Base-by-base conservation (phyloP, 2,113 vertebrate genomes). In the Tauraco erythrolophus region DNA sequence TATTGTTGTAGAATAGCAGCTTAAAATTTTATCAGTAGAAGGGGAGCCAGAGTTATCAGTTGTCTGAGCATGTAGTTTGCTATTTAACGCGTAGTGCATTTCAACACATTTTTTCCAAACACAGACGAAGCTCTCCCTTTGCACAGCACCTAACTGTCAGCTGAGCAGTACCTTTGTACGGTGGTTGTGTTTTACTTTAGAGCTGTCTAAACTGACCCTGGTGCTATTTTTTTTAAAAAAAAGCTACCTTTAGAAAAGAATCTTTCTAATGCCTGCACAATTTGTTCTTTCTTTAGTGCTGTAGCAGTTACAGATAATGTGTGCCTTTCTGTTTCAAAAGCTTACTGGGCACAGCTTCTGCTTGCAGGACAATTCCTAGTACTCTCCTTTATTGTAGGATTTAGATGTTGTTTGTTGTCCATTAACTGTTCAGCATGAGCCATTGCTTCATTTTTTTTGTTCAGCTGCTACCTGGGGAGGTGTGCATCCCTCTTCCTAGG, bases 1-100 rank as follows among this genome's bases (percentile, higher is more conserved):
- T 75, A 58, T 45, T 86, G 10, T 62, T 92, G 37, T 79, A 27
- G 43, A 82, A 76, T 24, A 79, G 33, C 82, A 78, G n/a, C 65
- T 85, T 85, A 57, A 88, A 82, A 58, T 57, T 56, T 89, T 96
- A 78, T 82, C 64, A 58, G 70, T 37, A 57, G 70, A 54, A 79
- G 18, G 41, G 58, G 37, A 85, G 37, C 27, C 85, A 79, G 69
- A 66, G n/a, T 79, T 84, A 92, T 90, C 46, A n/a, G 31, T 15
- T 54, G 50, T 74, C 74, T 82, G 51, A 92, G 85, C 37, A 45
- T 84, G 33, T 10, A 81, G 25, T 25, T 85, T 84, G 45, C 60
- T 70, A 48, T 82, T 93, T 58, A 92, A 58, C 5, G 23, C 17
- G 45, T 37, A 57, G 28, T 39, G 17, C 54, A 31, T 78, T 70